phyloP scores from a whole-genome alignment of 2,797 vertebrate genomes.

The Neoniphon sammara region DNA sequence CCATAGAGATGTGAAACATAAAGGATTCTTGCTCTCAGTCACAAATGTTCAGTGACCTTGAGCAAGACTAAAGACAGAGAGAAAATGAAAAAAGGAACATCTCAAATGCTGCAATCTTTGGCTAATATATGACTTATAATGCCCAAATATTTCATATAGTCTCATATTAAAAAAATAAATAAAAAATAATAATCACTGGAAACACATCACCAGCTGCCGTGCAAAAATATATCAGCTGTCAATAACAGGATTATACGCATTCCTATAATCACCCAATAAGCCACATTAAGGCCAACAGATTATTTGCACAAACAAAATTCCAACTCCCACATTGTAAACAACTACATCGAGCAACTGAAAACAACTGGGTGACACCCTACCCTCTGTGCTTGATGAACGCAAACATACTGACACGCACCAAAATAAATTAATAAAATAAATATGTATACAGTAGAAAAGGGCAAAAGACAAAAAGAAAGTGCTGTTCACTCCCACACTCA shows the following conservation, averaged over 20 bases:
- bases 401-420: background rate
- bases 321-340: background rate
- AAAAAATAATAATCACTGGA: slow-evolving; percentile 34
- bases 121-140: slow-evolving; percentile 37
- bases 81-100: slow-evolving; percentile 33
- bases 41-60: slow-evolving; percentile 61
- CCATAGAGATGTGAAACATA: slow-evolving; percentile 71
- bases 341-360: background rate
- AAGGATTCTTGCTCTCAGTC: slow-evolving; percentile 51
- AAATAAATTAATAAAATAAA: slow-evolving; percentile 28
- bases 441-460: slow-evolving; percentile 26
- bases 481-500: slow-evolving; percentile 60
- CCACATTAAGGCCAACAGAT: slow-evolving; percentile 19
- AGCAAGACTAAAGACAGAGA: slow-evolving; percentile 20
- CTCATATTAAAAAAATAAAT: no score
- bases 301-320: background rate
- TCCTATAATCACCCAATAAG: slow-evolving; percentile 34
- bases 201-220: slow-evolving; percentile 35
- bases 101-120: slow-evolving; percentile 25
- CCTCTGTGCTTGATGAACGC: no score
- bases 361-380: background rate
- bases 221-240: slow-evolving; percentile 44
- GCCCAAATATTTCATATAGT: slow-evolving; percentile 53
- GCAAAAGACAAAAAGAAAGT: slow-evolving; percentile 38
- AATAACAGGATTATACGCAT: slow-evolving; percentile 15